Base-by-base conservation (phyloP, 2,113 vertebrate species). In the Vombatus ursinus region DNA sequence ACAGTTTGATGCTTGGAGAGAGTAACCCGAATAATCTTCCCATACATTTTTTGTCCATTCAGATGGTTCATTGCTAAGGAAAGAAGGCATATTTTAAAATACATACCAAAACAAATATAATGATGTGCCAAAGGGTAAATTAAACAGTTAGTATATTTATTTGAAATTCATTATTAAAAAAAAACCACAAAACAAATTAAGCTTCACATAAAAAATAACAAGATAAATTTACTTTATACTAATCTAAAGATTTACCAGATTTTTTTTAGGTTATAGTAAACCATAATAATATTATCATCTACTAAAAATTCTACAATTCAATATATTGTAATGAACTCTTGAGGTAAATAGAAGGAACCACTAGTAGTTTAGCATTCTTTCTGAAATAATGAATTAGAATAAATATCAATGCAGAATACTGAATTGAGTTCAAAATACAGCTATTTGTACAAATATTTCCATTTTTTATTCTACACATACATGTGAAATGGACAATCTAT, bases 41-140 rank as follows among this genome's bases (percentile, higher is more conserved):
- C 99, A 57, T 99, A 99, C 99, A 99, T 99, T 98, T 99, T 99
- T 97, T 99, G 99, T 94, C 99, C 99, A 92, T 99, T 99, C 97
- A 99, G 98, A 98, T 99, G 99, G 97, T 99, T 99, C 99, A 99
- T 99, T 48, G 99, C 99, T 99, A 98, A 92, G 97, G 98, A 98
- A 94, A 97, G 37, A 97, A 96, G 90, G 47, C 47, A 91, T n/a
- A 14, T 22, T 77, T 96, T 95, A 52, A 91, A 95, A 97, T 24
- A 93, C 6, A 92, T 77, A 57, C 3, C 26, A 53, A 92, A 44
- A 23, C 19, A 44, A 44, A 84, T 44, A 84, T 2, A 1, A 0
- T 12, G 28, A 91, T 8, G 0, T 54, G 91, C 0, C 28, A 96
- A 84, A 22, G 50, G 93, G 22, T 25, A 77, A 93, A 94, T 4